phyloP scores from a whole-genome alignment of 2,113 vertebrate species.

The Malurus alboscapulatus region DNA sequence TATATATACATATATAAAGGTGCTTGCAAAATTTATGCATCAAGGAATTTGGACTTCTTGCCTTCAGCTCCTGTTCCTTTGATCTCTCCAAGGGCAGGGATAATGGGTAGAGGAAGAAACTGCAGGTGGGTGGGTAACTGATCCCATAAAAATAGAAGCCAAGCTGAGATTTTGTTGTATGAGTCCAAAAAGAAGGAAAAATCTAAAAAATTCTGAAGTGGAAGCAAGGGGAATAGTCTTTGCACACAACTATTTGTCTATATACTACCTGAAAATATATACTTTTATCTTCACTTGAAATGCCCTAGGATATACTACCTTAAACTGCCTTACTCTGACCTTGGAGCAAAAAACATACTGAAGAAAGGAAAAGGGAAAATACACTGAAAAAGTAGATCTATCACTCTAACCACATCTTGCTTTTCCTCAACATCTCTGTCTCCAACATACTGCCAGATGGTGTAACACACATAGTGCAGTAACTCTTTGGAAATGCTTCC shows the following conservation, averaged over 20 bases:
- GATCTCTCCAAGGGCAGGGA: not conserved
- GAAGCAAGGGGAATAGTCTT: rapidly evolving
- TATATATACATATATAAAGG: not conserved
- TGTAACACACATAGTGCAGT: not conserved
- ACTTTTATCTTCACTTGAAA: not conserved
- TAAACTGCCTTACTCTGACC: not conserved
- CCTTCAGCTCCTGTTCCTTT: not conserved
- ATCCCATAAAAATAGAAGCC: not conserved
- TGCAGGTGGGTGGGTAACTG: not conserved
- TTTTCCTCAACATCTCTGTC: not conserved
- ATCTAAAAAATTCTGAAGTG: not conserved
- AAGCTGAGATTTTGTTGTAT: not conserved
- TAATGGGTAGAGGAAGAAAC: not conserved
- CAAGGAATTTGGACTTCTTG: not conserved
- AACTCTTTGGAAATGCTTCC: not conserved
- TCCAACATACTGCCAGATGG: not conserved
- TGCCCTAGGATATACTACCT: not conserved
- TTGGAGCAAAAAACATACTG: not conserved
- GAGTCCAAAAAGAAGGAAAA: not conserved
- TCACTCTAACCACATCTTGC: not conserved
- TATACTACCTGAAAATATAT: not conserved
- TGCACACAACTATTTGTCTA: not conserved
- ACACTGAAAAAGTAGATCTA: not conserved
- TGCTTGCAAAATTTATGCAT: not conserved
- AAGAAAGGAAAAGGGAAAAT: not conserved